Evolutionary conservation across 1,140 invertebrate genomes (phyloP).

Genomic region (Cardiocondyla obscurior): DNA sequence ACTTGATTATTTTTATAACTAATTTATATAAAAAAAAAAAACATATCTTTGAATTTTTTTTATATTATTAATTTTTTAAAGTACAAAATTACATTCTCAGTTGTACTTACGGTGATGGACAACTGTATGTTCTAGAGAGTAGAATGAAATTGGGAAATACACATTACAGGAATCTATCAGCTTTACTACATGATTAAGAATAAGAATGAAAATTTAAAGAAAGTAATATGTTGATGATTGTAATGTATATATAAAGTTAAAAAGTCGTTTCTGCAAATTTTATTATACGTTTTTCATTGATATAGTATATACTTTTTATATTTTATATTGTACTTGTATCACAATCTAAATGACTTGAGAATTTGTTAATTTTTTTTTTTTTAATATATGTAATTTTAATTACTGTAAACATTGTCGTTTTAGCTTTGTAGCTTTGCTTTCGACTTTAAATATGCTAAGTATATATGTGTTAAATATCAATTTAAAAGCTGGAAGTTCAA

Average conservation of each 20-base stretch:
- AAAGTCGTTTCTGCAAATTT: slow-evolving; percentile 56
- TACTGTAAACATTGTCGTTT: background rate
- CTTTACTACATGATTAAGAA: slow-evolving; percentile 13
- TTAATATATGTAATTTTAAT: background rate
- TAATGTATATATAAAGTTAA: slow-evolving; percentile 56
- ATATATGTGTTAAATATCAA: slow-evolving; percentile 50
- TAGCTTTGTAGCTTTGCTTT: background rate
- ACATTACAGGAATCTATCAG: background rate
- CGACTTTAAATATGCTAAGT: slow-evolving; percentile 10
- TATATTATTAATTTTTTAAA: background rate
- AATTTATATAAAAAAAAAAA: background rate
- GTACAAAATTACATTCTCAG: background rate
- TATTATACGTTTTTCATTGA: slow-evolving; percentile 23
- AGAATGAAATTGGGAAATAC: background rate
- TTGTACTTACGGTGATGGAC: background rate
- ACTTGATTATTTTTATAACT: background rate
- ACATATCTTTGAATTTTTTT: too few relatives aligned
- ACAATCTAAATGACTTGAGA: slow-evolving; percentile 26
- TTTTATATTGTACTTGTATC: slow-evolving; percentile 39
- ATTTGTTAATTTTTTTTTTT: slow-evolving; percentile 27
- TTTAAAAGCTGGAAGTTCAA: background rate
- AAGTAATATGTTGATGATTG: slow-evolving; percentile 30
- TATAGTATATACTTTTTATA: slow-evolving; percentile 52
- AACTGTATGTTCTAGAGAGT: background rate
- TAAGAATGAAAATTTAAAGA: background rate